phyloP scores from a whole-genome alignment of 2,888 invertebrate genomes.

The Halocaridina rubra region DNA sequence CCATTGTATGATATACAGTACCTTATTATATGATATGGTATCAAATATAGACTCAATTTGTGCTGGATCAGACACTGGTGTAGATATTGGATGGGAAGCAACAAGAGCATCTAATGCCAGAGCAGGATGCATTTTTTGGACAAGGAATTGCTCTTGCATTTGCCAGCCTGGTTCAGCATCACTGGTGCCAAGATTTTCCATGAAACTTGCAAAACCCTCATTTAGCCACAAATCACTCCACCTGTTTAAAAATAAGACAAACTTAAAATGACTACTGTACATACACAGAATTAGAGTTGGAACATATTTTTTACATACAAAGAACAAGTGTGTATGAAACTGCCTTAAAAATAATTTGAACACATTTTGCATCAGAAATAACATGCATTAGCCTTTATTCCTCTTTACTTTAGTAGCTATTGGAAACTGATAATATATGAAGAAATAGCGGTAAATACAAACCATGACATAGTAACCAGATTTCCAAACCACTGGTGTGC shows the following conservation, averaged over 20 bases:
- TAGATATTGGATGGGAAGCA: conserved; percentile 80
- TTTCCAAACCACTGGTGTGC: conserved; percentile 93
- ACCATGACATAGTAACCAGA: conserved; percentile 86
- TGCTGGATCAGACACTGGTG: conserved; percentile 76
- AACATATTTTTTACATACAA: background rate
- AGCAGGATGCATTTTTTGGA: conserved; percentile 78
- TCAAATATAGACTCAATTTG: conserved; percentile 82
- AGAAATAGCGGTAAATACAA: background rate
- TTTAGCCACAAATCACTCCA: conserved; percentile 94
- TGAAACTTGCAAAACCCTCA: conserved; percentile 86
- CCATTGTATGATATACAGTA: conserved; percentile 65
- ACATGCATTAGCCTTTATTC: too few species aligned
- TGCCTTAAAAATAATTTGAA: too few species aligned
- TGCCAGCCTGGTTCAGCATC: conserved; percentile 76
- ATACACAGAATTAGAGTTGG: background rate
- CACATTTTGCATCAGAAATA: too few species aligned
- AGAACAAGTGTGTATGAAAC: background rate
- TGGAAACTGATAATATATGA: background rate
- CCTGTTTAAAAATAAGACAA: conserved; percentile 67
- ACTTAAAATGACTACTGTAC: background rate
- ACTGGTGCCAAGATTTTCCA: conserved; percentile 81
- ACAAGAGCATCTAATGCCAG: conserved; percentile 77
- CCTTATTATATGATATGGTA: conserved; percentile 81
- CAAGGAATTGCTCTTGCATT: conserved; percentile 79
- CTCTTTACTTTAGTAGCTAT: too few species aligned